These are phyloP conservation scores for Myxocyprinus asiaticus DNA, from an alignment of 2,113 vertebrate species.

Conservation along the genomic window DNA sequence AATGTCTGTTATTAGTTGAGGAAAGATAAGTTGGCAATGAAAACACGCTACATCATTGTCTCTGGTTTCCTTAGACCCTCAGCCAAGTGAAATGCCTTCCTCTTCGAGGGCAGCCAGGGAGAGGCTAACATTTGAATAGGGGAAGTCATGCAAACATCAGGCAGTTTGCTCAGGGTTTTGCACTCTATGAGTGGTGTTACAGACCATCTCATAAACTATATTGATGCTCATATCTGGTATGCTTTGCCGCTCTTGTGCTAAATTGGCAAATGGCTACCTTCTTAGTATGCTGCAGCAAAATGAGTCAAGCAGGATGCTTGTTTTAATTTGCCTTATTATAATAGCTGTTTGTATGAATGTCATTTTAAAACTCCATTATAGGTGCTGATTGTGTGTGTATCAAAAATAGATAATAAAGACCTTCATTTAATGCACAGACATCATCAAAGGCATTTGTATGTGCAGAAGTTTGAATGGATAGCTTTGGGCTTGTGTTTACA, in stretches of 20 bases:
- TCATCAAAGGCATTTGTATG: slow-evolving; percentile 10
- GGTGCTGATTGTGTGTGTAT: no score
- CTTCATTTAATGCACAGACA: not conserved
- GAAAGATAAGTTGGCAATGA: not conserved
- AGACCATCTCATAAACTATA: not conserved
- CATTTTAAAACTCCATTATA: no score
- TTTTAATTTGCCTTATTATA: not conserved
- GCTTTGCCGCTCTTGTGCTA: not conserved
- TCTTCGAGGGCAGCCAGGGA: slow-evolving; percentile 14
- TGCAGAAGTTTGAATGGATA: not conserved
- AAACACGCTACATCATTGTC: not conserved
- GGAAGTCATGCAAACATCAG: slow-evolving; percentile 45
- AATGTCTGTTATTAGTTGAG: not conserved
- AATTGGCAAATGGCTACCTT: not conserved
- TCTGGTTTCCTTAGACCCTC: not conserved
- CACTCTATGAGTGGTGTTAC: not conserved
- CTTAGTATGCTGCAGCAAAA: not conserved
- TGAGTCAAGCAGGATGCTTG: not conserved
- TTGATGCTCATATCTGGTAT: not conserved
- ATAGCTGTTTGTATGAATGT: no score
- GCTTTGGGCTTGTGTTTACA: not conserved
- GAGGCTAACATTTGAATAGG: slow-evolving; percentile 48
- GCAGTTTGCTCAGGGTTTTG: not conserved
- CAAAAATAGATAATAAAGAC: no score
- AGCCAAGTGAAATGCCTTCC: no score